A percentile compares a stretch with the other conserved stretches of the same genome.
phyloP scores from a whole-genome alignment of 1,140 invertebrate genomes.

The Ctenoplectra terminalis region DNA sequence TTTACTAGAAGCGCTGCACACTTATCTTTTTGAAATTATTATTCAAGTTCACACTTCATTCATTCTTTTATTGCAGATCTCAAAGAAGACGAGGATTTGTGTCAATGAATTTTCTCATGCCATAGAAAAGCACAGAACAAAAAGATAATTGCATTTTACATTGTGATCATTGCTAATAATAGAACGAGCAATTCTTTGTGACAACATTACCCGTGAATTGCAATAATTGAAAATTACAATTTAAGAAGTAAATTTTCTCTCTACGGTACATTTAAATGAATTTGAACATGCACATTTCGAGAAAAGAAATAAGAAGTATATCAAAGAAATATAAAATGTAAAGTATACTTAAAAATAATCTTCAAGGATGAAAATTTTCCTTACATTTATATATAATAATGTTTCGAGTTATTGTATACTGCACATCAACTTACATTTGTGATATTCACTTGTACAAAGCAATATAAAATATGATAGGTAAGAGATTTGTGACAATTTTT shows the following conservation, averaged over 20 bases:
- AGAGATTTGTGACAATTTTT: conserved; percentile 19
- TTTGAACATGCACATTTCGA: not conserved
- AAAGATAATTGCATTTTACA: conserved; percentile 13
- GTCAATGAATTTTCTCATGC: not conserved
- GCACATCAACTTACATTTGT: not conserved
- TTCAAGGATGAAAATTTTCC: not conserved
- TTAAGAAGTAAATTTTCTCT: not conserved
- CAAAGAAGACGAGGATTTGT: not conserved
- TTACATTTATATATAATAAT: conserved; percentile 21
- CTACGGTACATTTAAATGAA: not conserved
- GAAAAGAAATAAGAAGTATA: not conserved
- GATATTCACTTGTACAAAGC: conserved; percentile 13
- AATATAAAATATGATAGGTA: not conserved
- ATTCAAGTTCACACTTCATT: not conserved
- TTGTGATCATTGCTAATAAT: not conserved
- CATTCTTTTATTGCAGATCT: conserved; percentile 20
- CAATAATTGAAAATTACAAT: conserved; percentile 1
- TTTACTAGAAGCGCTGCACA: not conserved
- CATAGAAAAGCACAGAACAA: not conserved
- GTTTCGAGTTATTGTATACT: not conserved
- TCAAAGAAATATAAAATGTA: conserved; percentile 16
- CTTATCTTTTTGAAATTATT: no score
- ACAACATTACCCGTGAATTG: not conserved
- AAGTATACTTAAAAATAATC: conserved; percentile 30
- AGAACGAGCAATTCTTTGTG: not conserved